Percentiles rank a stretch among this genome's conserved stretches.
Evolutionary conservation across 2,797 vertebrate genomes (phyloP).

Genomic region (Darevskia nairensis): DNA sequence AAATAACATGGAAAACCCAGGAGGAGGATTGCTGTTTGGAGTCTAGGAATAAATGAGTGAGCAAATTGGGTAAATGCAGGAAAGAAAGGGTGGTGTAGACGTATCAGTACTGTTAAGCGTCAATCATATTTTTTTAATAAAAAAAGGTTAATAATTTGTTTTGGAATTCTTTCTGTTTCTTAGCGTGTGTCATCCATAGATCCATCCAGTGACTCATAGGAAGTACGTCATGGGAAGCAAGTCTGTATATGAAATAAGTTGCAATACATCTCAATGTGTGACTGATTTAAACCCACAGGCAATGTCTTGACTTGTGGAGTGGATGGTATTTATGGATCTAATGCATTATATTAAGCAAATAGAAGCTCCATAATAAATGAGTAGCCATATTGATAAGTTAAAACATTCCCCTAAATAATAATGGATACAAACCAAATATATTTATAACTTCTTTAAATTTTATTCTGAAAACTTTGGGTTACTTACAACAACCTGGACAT

Average conservation of each 20-base stretch:
- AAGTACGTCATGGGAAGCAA: slow-evolving; percentile 22
- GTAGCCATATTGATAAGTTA: slow-evolving; percentile 28
- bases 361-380: slow-evolving; percentile 71
- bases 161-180: neutral
- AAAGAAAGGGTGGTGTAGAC: neutral
- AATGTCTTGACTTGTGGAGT: slow-evolving; percentile 74
- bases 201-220: neutral
- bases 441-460: slow-evolving; percentile 15
- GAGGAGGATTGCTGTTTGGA: neutral
- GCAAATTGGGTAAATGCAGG: neutral
- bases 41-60: neutral
- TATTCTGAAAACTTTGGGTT: slow-evolving; percentile 14
- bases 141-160: neutral
- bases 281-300: slow-evolving; percentile 75
- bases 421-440: slow-evolving; percentile 12
- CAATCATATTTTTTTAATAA: neutral
- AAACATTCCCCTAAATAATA: slow-evolving; percentile 21
- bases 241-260: slow-evolving; percentile 61
- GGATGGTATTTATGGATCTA: slow-evolving; percentile 71
- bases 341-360: slow-evolving; percentile 68
- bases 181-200: neutral
- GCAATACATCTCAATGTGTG: slow-evolving; percentile 73
- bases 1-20: neutral
- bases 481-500: neutral
- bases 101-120: neutral